Percentiles rank a stretch among this genome's conserved stretches.
These are phyloP conservation scores for Opisthograptis luteolata DNA, from an alignment of 2,888 invertebrate species.

Conservation along the genomic window DNA sequence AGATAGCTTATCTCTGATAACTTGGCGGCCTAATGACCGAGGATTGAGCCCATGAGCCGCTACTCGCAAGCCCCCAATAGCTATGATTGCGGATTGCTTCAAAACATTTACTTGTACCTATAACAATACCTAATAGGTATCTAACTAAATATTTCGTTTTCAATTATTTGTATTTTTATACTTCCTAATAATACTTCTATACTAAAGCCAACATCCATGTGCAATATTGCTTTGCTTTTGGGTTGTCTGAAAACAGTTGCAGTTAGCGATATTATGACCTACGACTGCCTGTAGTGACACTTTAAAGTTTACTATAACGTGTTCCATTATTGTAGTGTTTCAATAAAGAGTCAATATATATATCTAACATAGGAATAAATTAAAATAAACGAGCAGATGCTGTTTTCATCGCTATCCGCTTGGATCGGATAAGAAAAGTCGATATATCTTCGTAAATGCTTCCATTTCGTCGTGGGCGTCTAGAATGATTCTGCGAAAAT, in stretches of 20 bases:
- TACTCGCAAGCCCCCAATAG: conserved; percentile 31
- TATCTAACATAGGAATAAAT: conserved; percentile 6
- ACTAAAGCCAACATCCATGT: no score
- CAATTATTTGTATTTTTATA: no score
- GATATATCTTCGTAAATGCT: conserved; percentile 24
- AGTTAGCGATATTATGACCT: no score
- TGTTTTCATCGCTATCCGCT: conserved; percentile 16
- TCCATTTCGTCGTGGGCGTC: conserved; percentile 22
- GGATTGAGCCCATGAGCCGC: conserved; percentile 32
- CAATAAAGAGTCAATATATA: no score
- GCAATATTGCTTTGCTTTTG: no score
- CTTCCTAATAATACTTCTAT: no score
- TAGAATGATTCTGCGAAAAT: conserved; percentile 21
- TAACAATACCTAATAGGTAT: no score
- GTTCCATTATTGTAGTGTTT: no score
- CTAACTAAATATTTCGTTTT: no score
- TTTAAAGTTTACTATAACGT: no score
- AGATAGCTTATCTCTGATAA: conserved; percentile 65
- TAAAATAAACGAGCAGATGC: conserved; percentile 5
- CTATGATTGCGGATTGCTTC: conserved; percentile 45
- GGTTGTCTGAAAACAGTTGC: no score
- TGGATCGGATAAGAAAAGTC: conserved; percentile 16
- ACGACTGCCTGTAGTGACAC: no score
- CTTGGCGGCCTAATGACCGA: conserved; percentile 49
- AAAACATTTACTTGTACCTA: conserved; percentile 12